Base-by-base conservation (phyloP, 2,113 vertebrate genomes). In the Ancistrus triradiatus region DNA sequence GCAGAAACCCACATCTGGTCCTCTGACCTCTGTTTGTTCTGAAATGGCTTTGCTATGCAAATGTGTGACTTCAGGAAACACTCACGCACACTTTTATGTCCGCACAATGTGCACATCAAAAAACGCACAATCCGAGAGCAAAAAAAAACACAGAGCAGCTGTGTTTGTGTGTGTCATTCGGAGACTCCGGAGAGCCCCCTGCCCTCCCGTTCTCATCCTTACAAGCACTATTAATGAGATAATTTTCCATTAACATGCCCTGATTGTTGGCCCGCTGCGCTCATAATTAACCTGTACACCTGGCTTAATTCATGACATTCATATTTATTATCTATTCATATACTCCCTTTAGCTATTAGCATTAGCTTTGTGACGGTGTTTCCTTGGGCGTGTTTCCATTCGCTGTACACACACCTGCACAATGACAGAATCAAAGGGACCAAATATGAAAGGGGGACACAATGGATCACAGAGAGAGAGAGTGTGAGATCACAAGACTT, bases 221-320 rank as follows among this genome's bases (percentile, higher is more conserved):
- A 38, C 44, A 48, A 24, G 46, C 59, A 24, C 14, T 15, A 17
- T 21, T 61, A 49, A 37, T 61, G 6, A 59, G 57, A 11, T 46
- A 59, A 59, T 33, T 25, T 14, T 5, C 40, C 17, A 18, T 33
- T 8, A 35, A 47, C 25, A 61, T 11, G 4, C 14, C 9, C 1
- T 17, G 18, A 48, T 15, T 13, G 47, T 37, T 49, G 28, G 49
- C 44, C 44, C 13, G 18, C 19, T 38, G 19, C 17, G n/a, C 43
- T 3, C 43, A 13, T 1, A 28, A n/a, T 49, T 24, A 38, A 10
- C 28, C 18, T 11, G 3, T 13, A 49, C 31, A 37, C 44, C 28
- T 48, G 19, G 37, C 37, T 48, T 33, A 22, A 48, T 61, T 61
- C 28, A 7, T 10, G 13, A 2, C 11, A 3, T 47, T 22, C 44